Conservation (phyloP, 2,797 vertebrate species). For the Pagetopsis macropterus region DNA sequence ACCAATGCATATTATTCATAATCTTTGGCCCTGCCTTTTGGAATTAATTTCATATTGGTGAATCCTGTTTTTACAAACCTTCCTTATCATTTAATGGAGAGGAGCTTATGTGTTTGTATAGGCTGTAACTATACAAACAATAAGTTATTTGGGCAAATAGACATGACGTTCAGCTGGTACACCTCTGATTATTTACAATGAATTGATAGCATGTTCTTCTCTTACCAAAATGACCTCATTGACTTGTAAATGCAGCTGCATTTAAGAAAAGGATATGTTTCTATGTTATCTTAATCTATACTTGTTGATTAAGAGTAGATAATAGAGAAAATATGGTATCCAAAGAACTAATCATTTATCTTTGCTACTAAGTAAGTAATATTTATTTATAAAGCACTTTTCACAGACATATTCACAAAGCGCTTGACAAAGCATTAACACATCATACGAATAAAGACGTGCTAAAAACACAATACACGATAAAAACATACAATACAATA, state of each 20-base stretch:
- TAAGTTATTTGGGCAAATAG: background rate
- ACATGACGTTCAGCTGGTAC: background rate
- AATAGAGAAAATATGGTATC: background rate
- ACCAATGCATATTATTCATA: background rate
- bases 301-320: background rate
- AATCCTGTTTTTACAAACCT: background rate
- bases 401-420: too few relatives aligned
- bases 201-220: too few relatives aligned
- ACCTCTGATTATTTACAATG: background rate
- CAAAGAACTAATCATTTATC: too few relatives aligned
- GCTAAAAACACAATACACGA: too few relatives aligned
- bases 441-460: too few relatives aligned
- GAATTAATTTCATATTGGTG: background rate
- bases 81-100: background rate
- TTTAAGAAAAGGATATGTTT: background rate
- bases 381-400: too few relatives aligned
- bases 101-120: background rate
- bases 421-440: too few relatives aligned
- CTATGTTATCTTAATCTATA: background rate
- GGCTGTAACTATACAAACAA: background rate
- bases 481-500: too few relatives aligned
- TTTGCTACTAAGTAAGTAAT: too few relatives aligned
- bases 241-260: background rate
- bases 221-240: background rate
- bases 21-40: background rate